A percentile compares a stretch with the other conserved stretches of the same genome.
Conservation (phyloP, 2,888 invertebrate genomes). For the Ephialtes manifestator region DNA sequence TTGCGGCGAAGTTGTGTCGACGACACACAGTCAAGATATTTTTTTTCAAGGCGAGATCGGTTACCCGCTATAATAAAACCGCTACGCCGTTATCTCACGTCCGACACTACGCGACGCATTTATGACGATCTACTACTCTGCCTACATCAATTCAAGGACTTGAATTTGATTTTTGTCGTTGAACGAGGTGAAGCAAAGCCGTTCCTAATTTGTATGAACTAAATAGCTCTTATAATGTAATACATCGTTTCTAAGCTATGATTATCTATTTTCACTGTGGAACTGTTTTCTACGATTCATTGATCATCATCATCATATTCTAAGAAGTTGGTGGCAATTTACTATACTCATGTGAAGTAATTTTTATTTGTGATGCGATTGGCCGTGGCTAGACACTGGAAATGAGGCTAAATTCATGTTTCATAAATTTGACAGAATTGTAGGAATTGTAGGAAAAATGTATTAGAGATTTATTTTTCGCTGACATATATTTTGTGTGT, state of each 20-base stretch:
- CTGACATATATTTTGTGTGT: no score
- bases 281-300: not conserved
- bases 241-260: no score
- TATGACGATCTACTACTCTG: constrained; percentile 43
- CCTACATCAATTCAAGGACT: not conserved
- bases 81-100: constrained; percentile 63
- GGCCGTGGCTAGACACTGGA: no score
- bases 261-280: not conserved
- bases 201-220: not conserved
- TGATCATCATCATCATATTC: no score
- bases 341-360: no score
- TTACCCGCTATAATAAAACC: constrained; percentile 55
- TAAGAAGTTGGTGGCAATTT: no score
- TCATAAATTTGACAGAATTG: no score
- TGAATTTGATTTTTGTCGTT: constrained; percentile 4
- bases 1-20: constrained; percentile 48
- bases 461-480: no score
- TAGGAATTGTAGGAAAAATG: no score
- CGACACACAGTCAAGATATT: constrained; percentile 29
- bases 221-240: not conserved
- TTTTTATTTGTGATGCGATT: no score
- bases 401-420: no score
- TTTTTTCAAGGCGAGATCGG: constrained; percentile 47
- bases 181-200: not conserved
- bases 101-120: constrained; percentile 37